phyloP scores from a whole-genome alignment of 2,888 invertebrate species.

The Erynnis tages region DNA sequence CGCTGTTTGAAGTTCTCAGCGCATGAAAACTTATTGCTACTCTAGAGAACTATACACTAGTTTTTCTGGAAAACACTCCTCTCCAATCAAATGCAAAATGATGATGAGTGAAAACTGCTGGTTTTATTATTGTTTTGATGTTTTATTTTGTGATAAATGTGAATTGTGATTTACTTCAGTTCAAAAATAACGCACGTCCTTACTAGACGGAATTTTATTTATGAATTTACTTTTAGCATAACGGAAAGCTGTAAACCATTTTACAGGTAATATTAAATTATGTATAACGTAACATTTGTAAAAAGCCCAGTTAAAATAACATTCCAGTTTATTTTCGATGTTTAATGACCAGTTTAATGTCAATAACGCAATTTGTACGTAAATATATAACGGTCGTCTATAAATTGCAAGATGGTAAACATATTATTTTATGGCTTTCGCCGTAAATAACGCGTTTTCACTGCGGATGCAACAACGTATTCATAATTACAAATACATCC shows the following conservation, averaged over 20 bases:
- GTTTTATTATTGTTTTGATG: no score
- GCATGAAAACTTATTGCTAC: no score
- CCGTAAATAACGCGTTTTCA: slow-evolving; percentile 17
- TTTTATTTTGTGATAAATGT: no score
- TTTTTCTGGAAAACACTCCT: no score
- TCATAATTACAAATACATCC: slow-evolving; percentile 17
- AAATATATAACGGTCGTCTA: background rate
- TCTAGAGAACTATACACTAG: no score
- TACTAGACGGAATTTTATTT: background rate
- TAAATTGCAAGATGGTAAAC: slow-evolving; percentile 6
- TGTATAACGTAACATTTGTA: background rate
- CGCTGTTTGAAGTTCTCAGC: no score
- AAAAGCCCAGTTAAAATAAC: background rate
- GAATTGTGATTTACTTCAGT: no score
- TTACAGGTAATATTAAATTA: no score
- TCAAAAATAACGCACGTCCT: no score
- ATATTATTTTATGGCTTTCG: slow-evolving; percentile 8
- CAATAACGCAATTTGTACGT: background rate
- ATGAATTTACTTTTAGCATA: background rate
- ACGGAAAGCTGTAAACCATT: background rate
- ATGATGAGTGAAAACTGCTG: no score
- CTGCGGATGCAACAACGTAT: slow-evolving; percentile 2
- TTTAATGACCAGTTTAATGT: background rate
- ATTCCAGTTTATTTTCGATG: background rate
- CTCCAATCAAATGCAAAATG: no score